Conservation (phyloP, 2,797 vertebrate species). For the Peromyscus aztecus region DNA sequence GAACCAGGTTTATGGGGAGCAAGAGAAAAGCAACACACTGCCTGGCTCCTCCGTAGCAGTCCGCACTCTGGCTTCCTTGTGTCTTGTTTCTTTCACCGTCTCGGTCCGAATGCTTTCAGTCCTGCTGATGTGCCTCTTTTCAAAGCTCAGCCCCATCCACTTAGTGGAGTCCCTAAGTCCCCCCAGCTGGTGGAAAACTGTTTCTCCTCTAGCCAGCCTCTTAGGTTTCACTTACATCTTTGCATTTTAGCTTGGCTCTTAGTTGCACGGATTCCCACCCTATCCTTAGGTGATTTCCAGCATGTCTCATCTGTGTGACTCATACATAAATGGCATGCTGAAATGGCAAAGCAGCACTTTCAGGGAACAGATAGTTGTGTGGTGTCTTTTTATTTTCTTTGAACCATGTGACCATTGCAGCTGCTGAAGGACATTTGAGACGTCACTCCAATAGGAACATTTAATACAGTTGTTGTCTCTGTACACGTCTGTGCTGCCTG, state of each 20-base stretch:
- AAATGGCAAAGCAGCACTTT: slow-evolving; percentile 2
- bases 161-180: not conserved
- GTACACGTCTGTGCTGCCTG: not conserved
- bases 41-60: no score
- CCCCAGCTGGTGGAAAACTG: not conserved
- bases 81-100: not conserved
- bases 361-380: not conserved
- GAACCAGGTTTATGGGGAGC: not conserved
- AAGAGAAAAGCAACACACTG: not conserved
- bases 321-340: not conserved
- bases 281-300: not conserved
- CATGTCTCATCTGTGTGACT: not conserved
- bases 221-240: not conserved
- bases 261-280: not conserved
- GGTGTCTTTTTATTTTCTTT: not conserved
- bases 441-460: not conserved
- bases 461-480: not conserved
- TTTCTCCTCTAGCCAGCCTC: not conserved
- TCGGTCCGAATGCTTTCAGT: not conserved
- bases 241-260: not conserved
- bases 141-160: not conserved
- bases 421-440: not conserved
- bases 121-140: not conserved
- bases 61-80: not conserved
- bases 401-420: not conserved